phyloP scores from a whole-genome alignment of 2,113 vertebrate genomes.

The Silurus glanis region DNA sequence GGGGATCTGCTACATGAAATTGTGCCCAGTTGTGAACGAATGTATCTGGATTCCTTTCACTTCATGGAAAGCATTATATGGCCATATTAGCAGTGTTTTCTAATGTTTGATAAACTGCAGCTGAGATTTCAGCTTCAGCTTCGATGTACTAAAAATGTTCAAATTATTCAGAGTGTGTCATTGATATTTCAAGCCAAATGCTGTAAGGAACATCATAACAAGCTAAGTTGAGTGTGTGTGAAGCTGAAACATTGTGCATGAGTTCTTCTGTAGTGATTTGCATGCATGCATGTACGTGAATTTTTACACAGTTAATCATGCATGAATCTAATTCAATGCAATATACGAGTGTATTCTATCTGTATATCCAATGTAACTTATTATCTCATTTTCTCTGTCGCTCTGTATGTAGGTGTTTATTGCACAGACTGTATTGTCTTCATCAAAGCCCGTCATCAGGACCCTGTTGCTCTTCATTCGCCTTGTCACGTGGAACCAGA shows the following conservation, averaged over 20 bases:
- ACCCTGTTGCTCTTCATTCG: constrained; percentile 84
- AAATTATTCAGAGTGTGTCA: background rate
- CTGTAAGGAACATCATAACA: too few species aligned
- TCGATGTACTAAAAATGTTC: background rate
- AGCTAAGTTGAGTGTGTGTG: background rate
- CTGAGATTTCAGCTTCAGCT: background rate
- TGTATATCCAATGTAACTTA: background rate
- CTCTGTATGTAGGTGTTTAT: constrained; percentile 80
- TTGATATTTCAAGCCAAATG: background rate
- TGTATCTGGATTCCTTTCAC: background rate
- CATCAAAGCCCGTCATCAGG: background rate
- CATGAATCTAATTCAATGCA: background rate
- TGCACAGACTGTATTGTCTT: constrained; percentile 73
- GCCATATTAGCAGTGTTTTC: background rate
- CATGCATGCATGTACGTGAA: constrained; percentile 17
- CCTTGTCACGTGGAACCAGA: constrained; percentile 95
- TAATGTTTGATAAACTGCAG: background rate
- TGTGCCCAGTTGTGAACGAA: background rate
- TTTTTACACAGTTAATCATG: background rate
- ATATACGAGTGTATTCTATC: background rate
- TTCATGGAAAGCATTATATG: background rate
- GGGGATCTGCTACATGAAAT: background rate
- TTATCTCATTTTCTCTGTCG: background rate
- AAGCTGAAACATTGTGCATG: background rate
- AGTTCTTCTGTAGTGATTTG: background rate